Base-by-base conservation (phyloP, 2,797 vertebrate genomes). In the Leptatherina wallacei region DNA sequence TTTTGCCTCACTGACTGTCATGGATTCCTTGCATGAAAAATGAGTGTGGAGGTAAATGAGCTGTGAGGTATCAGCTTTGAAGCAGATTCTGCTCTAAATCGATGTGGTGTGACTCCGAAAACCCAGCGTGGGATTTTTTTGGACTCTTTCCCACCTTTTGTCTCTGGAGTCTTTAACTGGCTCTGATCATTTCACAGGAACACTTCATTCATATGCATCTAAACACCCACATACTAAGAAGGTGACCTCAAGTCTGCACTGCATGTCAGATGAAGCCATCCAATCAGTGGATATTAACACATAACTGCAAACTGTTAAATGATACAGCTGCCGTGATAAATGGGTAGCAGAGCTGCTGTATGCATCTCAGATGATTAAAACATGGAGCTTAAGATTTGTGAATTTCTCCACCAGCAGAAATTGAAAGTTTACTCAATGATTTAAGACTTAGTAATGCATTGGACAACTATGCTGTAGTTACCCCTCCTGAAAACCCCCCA, bases 61-160 rank as follows among this genome's bases (percentile, higher is more conserved):
- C 83, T 92, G 92, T 81, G 83, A 85, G 81, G 73, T 82, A 75
- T 86, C 77, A 56, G 59, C 84, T 88, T 82, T 85, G 78, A 85
- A 79, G 73, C 76, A 60, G 72, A 78, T 69, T 84, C 63, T 57
- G 54, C 71, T 64, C 78, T 84, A 64, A 82, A 89, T 90, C 88
- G 85, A 92, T 91, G 88, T 89, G 80, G 88, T 91, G 85, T 70
- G 85, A 84, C 86, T 88, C 77, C 61, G 24, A 65, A 32, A 78
- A 78, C 73, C 72, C 73, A 80, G 62, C 42, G 33, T 56, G 65
- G 75, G 71, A 55, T 61, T 52, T 44, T 63, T 78, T 70, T 75
- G 69, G 68, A 75, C 49, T 47, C n/a, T 59, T 57, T 71, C 77
- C 74, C 52, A 75, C 30, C 65, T 78, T 76, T 74, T 81, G 66